A percentile compares a stretch with the other conserved stretches of the same genome.
Conservation (phyloP, 2,797 vertebrate genomes). For the Leptodactylus fallax region DNA sequence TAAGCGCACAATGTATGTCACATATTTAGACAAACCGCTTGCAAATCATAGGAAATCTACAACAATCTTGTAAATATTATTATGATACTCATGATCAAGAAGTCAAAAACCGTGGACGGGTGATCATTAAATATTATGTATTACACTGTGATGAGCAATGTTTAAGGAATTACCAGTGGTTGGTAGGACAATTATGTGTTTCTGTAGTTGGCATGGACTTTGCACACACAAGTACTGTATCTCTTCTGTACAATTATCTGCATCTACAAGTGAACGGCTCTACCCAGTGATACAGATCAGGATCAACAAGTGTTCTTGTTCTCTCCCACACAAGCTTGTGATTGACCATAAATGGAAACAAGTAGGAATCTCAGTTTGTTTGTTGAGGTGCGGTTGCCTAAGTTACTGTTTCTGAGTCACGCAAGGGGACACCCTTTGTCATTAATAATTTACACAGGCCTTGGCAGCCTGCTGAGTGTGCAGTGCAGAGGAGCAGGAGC, state of each 20-base stretch:
- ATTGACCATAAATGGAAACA: constrained; percentile 54
- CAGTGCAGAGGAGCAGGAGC: neutral
- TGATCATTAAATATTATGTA: too few species aligned
- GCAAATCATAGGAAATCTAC: too few species aligned
- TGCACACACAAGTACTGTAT: neutral
- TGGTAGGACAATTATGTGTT: neutral
- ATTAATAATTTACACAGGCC: constrained; percentile 26
- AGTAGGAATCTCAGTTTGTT: constrained; percentile 36
- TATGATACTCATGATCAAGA: too few species aligned
- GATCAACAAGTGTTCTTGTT: constrained; percentile 10
- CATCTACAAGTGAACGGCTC: neutral
- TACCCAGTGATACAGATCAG: constrained; percentile 14
- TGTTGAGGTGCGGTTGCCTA: constrained; percentile 33
- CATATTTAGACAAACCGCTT: too few species aligned
- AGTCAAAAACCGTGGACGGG: too few species aligned
- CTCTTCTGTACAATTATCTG: neutral
- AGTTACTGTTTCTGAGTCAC: constrained; percentile 50
- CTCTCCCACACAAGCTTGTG: constrained; percentile 25
- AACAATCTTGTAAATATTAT: too few species aligned
- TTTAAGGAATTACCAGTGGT: too few species aligned
- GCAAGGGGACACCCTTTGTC: constrained; percentile 43
- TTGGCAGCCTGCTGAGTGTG: neutral
- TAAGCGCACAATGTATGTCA: too few species aligned
- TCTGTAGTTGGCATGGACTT: neutral
- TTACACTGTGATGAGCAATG: too few species aligned